Conservation (phyloP, 2,113 vertebrate genomes). For the Passer domesticus region DNA sequence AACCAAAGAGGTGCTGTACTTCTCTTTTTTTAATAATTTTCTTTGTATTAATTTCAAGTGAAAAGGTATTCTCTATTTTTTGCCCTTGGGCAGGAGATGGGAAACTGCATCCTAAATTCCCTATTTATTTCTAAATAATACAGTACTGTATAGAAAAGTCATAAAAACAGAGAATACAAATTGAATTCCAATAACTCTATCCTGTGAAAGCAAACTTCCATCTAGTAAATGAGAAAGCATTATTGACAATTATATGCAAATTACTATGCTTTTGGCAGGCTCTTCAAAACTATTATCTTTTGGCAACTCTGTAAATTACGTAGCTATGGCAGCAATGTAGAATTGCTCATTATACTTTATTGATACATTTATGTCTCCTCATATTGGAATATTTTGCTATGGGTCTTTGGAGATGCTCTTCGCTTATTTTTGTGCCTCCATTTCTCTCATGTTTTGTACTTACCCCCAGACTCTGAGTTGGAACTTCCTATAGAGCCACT, state of each 20-base stretch:
- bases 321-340: slow-evolving; percentile 35
- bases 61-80: neutral
- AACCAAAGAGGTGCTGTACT: neutral
- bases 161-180: slow-evolving; percentile 59
- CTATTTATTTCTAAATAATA: slow-evolving; percentile 57
- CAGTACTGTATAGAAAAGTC: slow-evolving; percentile 50
- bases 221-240: slow-evolving; percentile 61
- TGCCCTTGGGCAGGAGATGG: slow-evolving; percentile 7
- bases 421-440: neutral
- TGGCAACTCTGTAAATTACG: slow-evolving; percentile 63
- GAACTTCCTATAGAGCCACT: neutral
- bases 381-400: slow-evolving; percentile 18
- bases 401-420: neutral
- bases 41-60: slow-evolving; percentile 2
- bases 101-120: slow-evolving; percentile 32
- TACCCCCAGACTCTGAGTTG: neutral
- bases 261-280: slow-evolving; percentile 58
- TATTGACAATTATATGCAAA: slow-evolving; percentile 70
- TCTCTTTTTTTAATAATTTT: neutral
- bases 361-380: slow-evolving; percentile 4
- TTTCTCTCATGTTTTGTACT: neutral
- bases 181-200: slow-evolving; percentile 67
- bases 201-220: slow-evolving; percentile 52
- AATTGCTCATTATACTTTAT: slow-evolving; percentile 62
- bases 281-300: slow-evolving; percentile 62